Conservation (phyloP, 2,113 vertebrate genomes). For the Melanerpes aurifrons region DNA sequence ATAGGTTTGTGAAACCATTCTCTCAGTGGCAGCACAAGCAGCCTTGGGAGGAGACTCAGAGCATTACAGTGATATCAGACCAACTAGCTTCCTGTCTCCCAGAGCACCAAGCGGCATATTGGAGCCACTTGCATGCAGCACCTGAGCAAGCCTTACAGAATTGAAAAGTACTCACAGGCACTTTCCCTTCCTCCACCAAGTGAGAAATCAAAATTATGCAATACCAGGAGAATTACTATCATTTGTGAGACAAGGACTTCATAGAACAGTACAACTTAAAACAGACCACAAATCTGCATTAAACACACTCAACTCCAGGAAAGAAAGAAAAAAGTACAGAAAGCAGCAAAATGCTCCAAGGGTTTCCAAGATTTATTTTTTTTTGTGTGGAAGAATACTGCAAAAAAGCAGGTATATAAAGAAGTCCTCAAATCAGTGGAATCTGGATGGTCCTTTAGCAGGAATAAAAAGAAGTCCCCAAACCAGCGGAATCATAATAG, state of each 20-base stretch:
- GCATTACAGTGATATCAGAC: not conserved
- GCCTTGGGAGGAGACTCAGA: not conserved
- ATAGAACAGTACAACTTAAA: not conserved
- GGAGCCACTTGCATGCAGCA: not conserved
- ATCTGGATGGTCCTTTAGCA: not conserved
- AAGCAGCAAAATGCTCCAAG: not conserved
- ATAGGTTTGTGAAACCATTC: not conserved
- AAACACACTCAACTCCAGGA: not conserved
- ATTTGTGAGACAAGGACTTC: not conserved
- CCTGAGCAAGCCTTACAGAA: not conserved
- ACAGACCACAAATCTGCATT: constrained; percentile 19
- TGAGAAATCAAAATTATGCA: not conserved
- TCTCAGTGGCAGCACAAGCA: not conserved
- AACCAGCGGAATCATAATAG: not conserved
- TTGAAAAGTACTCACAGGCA: not conserved
- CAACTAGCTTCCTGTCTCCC: not conserved
- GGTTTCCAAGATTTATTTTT: not conserved
- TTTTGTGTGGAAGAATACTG: not conserved
- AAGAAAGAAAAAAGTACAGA: not conserved
- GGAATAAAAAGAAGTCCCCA: not conserved
- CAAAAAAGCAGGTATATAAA: not conserved
- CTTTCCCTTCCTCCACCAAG: not conserved
- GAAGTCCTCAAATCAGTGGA: not conserved
- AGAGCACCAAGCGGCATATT: not conserved
- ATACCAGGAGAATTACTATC: not conserved